A percentile compares a stretch with the other conserved stretches of the same genome.
Conservation (phyloP, 37 sponge, comb jelly and placozoan species). For the Oopsacas minuta region DNA sequence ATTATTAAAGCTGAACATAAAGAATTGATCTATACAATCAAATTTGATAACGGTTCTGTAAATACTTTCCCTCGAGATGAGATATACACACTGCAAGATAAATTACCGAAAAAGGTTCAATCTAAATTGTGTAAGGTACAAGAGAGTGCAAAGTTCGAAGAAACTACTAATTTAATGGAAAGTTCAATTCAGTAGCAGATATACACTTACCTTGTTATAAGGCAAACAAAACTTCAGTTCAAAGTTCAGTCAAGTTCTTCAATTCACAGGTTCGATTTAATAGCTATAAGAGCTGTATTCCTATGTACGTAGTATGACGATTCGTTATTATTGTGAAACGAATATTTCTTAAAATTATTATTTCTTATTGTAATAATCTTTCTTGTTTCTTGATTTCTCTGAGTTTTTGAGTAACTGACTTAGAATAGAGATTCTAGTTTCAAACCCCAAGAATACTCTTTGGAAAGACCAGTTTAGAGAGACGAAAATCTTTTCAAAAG, state of each 20-base stretch:
- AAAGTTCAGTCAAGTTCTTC: background rate
- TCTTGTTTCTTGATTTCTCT: too few species aligned
- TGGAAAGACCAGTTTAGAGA: too few species aligned
- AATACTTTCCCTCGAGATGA: conserved; percentile 24
- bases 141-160: background rate
- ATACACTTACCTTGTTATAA: background rate
- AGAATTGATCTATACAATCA: conserved; percentile 33
- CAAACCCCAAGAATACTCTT: too few species aligned
- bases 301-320: background rate
- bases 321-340: background rate
- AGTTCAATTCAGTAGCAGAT: background rate
- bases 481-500: too few species aligned
- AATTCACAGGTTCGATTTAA: background rate
- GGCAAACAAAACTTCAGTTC: background rate
- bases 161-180: background rate
- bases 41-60: conserved; percentile 18
- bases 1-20: conserved; percentile 37
- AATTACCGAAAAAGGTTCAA: conserved; percentile 36
- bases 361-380: background rate
- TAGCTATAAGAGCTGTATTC: background rate
- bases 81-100: conserved; percentile 42
- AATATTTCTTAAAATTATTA: background rate
- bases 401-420: too few species aligned
- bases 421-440: too few species aligned
- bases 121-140: conserved; percentile 19